Evolutionary conservation across 2,888 invertebrate species (phyloP).

Genomic region (Pocota personata): DNA sequence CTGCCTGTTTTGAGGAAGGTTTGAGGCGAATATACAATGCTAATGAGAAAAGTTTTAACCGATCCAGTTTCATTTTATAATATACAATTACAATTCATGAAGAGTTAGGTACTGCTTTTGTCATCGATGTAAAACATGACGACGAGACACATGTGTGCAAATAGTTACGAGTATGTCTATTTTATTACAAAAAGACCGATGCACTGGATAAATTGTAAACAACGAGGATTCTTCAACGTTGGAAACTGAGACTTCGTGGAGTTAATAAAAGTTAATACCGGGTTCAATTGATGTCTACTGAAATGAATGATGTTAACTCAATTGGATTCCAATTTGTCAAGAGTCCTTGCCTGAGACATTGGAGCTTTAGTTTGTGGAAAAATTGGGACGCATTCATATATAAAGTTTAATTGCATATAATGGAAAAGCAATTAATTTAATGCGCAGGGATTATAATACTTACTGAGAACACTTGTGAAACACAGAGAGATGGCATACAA

Average conservation of each 20-base stretch:
- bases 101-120: slow-evolving; percentile 32
- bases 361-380: too few relatives aligned
- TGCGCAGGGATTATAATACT: too few relatives aligned
- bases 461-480: too few relatives aligned
- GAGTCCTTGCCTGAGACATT: too few relatives aligned
- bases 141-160: slow-evolving; percentile 28
- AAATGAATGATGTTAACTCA: background rate
- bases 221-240: background rate
- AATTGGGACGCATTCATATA: too few relatives aligned
- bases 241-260: background rate
- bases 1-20: background rate
- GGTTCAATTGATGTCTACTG: background rate
- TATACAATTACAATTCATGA: slow-evolving; percentile 47
- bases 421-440: too few relatives aligned
- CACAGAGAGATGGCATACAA: too few relatives aligned
- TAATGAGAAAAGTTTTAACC: slow-evolving; percentile 70
- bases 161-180: background rate
- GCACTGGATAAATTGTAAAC: background rate
- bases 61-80: slow-evolving; percentile 51
- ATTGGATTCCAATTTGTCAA: too few relatives aligned
- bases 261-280: background rate
- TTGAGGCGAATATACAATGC: slow-evolving; percentile 28
- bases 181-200: background rate
- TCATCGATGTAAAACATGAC: slow-evolving; percentile 35
- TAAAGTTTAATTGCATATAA: too few relatives aligned